Evolutionary conservation across 2,888 invertebrate genomes (phyloP).

Genomic region (Dendrolimus houi): DNA sequence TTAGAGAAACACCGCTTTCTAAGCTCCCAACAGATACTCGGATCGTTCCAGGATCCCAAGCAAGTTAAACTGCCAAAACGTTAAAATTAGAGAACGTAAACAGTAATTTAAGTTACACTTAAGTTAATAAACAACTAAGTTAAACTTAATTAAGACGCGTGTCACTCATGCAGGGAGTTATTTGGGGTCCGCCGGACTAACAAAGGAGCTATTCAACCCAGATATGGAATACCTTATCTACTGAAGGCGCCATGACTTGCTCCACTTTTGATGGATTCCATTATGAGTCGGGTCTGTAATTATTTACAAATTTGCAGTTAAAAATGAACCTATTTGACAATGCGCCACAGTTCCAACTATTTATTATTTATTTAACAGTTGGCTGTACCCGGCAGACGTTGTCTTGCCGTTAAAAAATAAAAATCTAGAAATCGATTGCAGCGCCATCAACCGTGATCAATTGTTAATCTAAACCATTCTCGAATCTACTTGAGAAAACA

Average conservation of each 20-base stretch:
- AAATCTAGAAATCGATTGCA: too few species aligned
- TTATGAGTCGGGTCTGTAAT: not conserved
- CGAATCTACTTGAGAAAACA: too few species aligned
- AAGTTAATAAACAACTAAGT: not conserved
- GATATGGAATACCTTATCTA: not conserved
- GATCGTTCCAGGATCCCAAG: not conserved
- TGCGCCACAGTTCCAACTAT: too few species aligned
- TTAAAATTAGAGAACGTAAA: not conserved
- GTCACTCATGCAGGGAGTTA: slow-evolving; percentile 2
- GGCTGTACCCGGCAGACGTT: too few species aligned
- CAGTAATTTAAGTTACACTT: not conserved
- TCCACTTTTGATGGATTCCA: not conserved
- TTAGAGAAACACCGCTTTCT: too few species aligned
- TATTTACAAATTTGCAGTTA: too few species aligned
- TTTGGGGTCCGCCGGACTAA: not conserved
- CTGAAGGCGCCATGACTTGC: not conserved
- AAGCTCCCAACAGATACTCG: not conserved
- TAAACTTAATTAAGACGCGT: not conserved
- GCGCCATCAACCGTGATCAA: too few species aligned
- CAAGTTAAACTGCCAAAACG: not conserved
- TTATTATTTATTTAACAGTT: too few species aligned
- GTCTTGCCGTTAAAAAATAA: too few species aligned
- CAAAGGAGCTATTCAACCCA: not conserved
- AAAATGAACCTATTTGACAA: too few species aligned
- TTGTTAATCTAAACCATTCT: too few species aligned